Conservation (phyloP, 2,113 vertebrate species). For the Pungitius pungitius region DNA sequence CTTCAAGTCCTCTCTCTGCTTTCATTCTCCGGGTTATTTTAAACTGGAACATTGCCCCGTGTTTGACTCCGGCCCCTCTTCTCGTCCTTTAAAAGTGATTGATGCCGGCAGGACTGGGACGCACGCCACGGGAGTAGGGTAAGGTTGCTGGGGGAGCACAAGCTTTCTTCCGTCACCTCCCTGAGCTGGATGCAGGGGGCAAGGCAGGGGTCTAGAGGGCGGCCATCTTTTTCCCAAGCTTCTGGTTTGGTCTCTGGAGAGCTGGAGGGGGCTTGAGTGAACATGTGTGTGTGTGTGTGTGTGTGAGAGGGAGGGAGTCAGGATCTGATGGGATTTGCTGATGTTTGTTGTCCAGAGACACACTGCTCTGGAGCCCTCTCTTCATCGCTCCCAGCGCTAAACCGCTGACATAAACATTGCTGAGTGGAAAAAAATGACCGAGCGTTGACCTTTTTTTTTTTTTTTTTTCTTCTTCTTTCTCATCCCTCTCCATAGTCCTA, state of each 20-base stretch:
- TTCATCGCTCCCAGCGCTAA: constrained; percentile 68
- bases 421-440: constrained; percentile 75
- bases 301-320: constrained; percentile 47
- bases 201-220: constrained; percentile 73
- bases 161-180: constrained; percentile 79
- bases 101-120: constrained; percentile 69
- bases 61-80: constrained; percentile 75
- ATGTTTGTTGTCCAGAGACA: constrained; percentile 80
- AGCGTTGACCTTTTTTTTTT: constrained; percentile 56
- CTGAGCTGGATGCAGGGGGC: constrained; percentile 71
- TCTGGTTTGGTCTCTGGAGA: constrained; percentile 73
- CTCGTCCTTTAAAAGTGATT: constrained; percentile 74
- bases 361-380: constrained; percentile 71
- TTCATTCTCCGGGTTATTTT: constrained; percentile 72
- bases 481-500: constrained; percentile 29
- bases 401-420: constrained; percentile 78
- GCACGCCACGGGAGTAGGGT: constrained; percentile 64
- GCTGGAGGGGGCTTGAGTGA: constrained; percentile 51
- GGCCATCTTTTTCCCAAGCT: constrained; percentile 84
- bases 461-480: constrained; percentile 26
- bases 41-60: constrained; percentile 80
- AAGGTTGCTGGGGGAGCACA: constrained; percentile 67
- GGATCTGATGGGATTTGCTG: constrained; percentile 81
- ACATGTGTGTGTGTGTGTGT: constrained; percentile 30
- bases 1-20: constrained; percentile 17